phyloP scores from a whole-genome alignment of 1,140 invertebrate genomes.

The Pseudoatta argentina region DNA sequence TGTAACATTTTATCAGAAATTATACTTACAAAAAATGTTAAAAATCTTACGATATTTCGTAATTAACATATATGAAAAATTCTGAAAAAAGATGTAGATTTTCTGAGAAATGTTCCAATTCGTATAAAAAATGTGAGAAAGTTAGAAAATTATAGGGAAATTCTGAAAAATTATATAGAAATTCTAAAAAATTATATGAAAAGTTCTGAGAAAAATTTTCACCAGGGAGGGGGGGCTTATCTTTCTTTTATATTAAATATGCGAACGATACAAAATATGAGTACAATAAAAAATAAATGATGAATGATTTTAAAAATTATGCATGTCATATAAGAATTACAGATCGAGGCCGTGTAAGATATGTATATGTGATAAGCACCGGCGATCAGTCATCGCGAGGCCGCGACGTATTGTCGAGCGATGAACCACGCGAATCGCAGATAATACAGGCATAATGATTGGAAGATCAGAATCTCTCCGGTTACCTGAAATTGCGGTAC shows the following conservation, averaged over 20 bases:
- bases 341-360: conserved; percentile 53
- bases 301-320: conserved; percentile 45
- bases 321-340: conserved; percentile 53
- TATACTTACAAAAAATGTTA: too few relatives aligned
- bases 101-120: too few relatives aligned
- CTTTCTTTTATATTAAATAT: conserved; percentile 2
- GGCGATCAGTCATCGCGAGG: conserved; percentile 44
- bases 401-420: conserved; percentile 37
- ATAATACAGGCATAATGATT: conserved; percentile 52
- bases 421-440: conserved; percentile 49
- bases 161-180: too few relatives aligned
- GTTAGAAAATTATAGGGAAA: too few relatives aligned
- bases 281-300: conserved; percentile 21
- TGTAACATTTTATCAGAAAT: too few relatives aligned
- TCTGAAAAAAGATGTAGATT: too few relatives aligned
- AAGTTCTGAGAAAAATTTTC: too few relatives aligned
- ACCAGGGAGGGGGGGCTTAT: too few relatives aligned
- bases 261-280: background rate
- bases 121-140: too few relatives aligned
- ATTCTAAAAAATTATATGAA: too few relatives aligned
- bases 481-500: conserved; percentile 50
- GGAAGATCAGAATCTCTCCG: conserved; percentile 51
- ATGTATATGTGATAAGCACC: conserved; percentile 2
- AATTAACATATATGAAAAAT: too few relatives aligned
- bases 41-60: too few relatives aligned